Percentiles rank a stretch among this genome's conserved stretches.
These are phyloP conservation scores for Nannospalax galili DNA, from an alignment of 2,113 vertebrate genomes.

Conservation along the genomic window DNA sequence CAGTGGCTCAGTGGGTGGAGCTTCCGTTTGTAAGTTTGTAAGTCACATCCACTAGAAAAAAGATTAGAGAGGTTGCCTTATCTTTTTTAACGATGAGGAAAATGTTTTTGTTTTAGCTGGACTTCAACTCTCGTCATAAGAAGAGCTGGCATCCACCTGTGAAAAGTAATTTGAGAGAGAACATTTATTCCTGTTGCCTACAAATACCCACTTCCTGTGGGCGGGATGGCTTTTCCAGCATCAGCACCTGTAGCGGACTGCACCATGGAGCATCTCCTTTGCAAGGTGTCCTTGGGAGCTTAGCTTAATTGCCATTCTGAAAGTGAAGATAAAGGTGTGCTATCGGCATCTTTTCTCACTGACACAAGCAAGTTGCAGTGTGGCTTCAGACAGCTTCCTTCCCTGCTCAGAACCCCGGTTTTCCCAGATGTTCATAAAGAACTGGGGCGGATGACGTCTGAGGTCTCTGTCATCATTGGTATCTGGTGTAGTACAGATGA, in stretches of 20 bases:
- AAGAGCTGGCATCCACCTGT: background rate
- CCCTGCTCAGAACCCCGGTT: background rate
- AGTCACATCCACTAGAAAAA: background rate
- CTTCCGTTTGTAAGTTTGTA: background rate
- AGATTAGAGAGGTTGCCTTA: background rate
- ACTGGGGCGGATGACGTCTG: background rate
- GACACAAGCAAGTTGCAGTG: background rate
- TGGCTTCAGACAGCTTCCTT: background rate
- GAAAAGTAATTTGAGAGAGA: conserved; percentile 39
- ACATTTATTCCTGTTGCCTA: background rate
- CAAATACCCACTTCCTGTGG: background rate
- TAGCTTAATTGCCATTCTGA: background rate
- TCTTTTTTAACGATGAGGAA: background rate
- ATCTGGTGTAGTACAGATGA: background rate
- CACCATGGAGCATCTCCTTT: background rate
- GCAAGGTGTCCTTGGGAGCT: background rate
- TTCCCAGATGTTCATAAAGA: background rate
- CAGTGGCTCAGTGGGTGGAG: too few species aligned
- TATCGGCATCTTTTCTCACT: background rate
- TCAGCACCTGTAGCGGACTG: background rate
- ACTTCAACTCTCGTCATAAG: background rate
- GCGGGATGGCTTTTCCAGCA: background rate
- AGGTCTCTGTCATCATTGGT: background rate
- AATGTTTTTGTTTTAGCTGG: background rate
- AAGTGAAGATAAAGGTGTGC: background rate